Conservation (phyloP, 2,888 invertebrate species). For the Clistopyga incitator region DNA sequence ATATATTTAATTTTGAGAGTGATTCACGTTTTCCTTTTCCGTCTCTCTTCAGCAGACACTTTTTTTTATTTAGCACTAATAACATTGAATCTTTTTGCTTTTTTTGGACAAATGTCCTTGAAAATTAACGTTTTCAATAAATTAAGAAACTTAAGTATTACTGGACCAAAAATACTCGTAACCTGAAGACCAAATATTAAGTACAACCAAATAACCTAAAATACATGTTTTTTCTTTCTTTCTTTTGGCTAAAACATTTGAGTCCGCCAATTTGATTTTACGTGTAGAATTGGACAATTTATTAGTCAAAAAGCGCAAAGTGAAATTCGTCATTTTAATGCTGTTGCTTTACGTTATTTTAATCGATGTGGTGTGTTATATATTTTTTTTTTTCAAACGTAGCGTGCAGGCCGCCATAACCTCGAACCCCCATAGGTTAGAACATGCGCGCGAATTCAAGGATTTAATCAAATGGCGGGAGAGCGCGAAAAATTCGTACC, state of each 20-base stretch:
- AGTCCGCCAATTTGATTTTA: neutral
- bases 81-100: neutral
- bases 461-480: conserved; percentile 44
- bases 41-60: no score
- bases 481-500: conserved; percentile 68
- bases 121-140: neutral
- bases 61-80: neutral
- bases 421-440: conserved; percentile 53
- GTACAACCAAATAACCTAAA: neutral
- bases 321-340: neutral
- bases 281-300: neutral
- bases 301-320: neutral
- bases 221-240: neutral
- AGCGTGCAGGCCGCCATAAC: conserved; percentile 66
- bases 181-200: neutral
- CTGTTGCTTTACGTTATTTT: no score
- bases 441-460: conserved; percentile 34
- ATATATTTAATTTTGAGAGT: no score
- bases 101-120: neutral
- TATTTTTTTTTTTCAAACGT: neutral
- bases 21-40: no score
- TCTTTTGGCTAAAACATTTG: neutral
- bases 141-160: no score
- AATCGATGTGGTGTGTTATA: no score
- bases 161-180: neutral